phyloP scores from a whole-genome alignment of 30 jellyfish, hydroid and myxozoan genomes.

The Aurelia aurita region DNA sequence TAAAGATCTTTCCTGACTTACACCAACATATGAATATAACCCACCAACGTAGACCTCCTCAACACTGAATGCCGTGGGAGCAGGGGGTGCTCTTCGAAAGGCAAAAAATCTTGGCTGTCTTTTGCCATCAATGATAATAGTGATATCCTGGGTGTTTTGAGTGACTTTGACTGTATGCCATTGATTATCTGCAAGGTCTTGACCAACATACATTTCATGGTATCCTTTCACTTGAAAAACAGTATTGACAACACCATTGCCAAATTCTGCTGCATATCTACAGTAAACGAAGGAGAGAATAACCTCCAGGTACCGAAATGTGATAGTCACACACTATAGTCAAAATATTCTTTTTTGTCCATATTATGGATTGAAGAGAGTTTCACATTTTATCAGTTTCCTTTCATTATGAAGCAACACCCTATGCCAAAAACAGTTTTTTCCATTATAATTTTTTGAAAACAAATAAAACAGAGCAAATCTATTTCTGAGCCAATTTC shows the following conservation, averaged over 20 bases:
- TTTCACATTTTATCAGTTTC: too few species aligned
- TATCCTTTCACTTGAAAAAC: constrained; percentile 79
- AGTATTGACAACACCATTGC: constrained; percentile 77
- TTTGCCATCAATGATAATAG: constrained; percentile 70
- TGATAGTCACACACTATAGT: too few species aligned
- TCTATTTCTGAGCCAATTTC: too few species aligned
- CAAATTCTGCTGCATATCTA: constrained; percentile 94
- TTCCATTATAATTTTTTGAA: too few species aligned
- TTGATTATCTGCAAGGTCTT: constrained; percentile 88
- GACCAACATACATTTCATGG: constrained; percentile 85
- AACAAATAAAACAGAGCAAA: too few species aligned
- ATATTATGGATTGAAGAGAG: too few species aligned
- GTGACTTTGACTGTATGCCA: constrained; percentile 89
- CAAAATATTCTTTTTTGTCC: too few species aligned
- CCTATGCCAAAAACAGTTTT: too few species aligned
- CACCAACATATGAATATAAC: constrained; percentile 57
- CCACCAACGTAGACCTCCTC: constrained; percentile 85
- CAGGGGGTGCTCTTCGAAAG: constrained; percentile 85
- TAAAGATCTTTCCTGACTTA: constrained; percentile 50
- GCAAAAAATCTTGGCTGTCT: constrained; percentile 53
- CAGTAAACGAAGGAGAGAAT: neutral
- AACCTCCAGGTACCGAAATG: too few species aligned
- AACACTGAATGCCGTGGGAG: constrained; percentile 73
- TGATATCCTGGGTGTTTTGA: constrained; percentile 76
- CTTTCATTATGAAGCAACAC: too few species aligned